A percentile compares a stretch with the other conserved stretches of the same genome.
These are phyloP conservation scores for Clamator glandarius DNA, from an alignment of 2,797 vertebrate species.

Conservation along the genomic window DNA sequence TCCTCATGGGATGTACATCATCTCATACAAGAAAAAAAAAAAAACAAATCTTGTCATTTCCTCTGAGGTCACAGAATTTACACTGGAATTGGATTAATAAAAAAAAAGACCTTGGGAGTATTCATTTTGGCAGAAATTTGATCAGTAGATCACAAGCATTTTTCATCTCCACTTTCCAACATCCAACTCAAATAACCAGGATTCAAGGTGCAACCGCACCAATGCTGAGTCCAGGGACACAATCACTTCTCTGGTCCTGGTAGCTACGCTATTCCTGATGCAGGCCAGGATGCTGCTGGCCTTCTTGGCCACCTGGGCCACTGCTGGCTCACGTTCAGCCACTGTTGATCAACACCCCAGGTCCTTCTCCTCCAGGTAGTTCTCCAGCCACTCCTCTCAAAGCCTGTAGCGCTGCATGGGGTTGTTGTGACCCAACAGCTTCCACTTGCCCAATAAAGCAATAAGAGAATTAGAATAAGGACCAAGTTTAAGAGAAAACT, in stretches of 20 bases:
- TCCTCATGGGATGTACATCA: background rate
- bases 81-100: background rate
- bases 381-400: no score
- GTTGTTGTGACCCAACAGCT: background rate
- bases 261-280: no score
- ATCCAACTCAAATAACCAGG: background rate
- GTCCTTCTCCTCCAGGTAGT: no score
- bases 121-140: background rate
- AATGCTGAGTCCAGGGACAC: no score
- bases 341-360: no score
- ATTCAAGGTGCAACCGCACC: no score
- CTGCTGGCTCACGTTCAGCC: no score
- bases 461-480: slow-evolving; percentile 10
- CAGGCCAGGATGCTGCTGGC: no score
- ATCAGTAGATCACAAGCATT: background rate
- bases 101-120: background rate
- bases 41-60: background rate
- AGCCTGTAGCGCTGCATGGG: no score
- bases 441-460: background rate
- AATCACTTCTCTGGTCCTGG: no score
- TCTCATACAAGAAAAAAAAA: background rate
- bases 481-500: background rate
- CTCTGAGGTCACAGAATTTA: background rate
- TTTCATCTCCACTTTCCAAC: background rate
- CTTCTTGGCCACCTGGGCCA: no score